A percentile compares a stretch with the other conserved stretches of the same genome.
These are phyloP conservation scores for Psix sp. DNA, from an alignment of 1,140 invertebrate species.

Conservation along the genomic window DNA sequence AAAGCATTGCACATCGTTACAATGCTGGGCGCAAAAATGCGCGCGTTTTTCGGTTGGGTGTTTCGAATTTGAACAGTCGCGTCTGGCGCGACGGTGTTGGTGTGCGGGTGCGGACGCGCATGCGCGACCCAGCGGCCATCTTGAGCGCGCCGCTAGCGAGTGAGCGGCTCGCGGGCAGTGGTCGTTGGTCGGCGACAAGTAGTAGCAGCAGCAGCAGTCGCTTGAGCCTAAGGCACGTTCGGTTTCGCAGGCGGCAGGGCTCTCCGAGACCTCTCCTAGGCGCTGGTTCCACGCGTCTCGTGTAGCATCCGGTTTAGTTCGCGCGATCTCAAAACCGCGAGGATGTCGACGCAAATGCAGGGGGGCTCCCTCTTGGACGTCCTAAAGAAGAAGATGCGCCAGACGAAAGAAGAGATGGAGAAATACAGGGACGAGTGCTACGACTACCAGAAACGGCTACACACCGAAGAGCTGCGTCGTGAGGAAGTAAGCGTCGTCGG, in stretches of 20 bases:
- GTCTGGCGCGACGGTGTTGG: not conserved
- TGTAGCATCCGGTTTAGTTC: conserved; percentile 4
- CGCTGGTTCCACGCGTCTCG: conserved; percentile 13
- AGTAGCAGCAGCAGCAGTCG: conserved; percentile 34
- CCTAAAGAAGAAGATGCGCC: conserved; percentile 99
- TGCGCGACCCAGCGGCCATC: conserved; percentile 35
- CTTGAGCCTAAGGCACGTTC: conserved; percentile 23
- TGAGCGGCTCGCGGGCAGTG: conserved; percentile 18
- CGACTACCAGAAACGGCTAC: conserved; percentile 92
- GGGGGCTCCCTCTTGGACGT: conserved; percentile 94
- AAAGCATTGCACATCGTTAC: too few species aligned
- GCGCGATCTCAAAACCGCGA: conserved; percentile 31
- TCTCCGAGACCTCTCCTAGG: conserved; percentile 14
- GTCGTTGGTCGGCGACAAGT: conserved; percentile 48
- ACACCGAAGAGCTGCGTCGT: conserved; percentile 92
- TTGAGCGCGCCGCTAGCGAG: conserved; percentile 12
- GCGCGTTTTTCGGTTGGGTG: too few species aligned
- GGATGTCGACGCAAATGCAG: conserved; percentile 91
- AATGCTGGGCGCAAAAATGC: too few species aligned
- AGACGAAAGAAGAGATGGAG: conserved; percentile 98
- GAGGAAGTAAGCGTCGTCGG: conserved; percentile 91
- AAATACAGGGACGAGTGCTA: conserved; percentile 97
- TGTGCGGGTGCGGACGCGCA: conserved; percentile 8
- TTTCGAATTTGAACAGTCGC: not conserved
- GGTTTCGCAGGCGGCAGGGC: conserved; percentile 35